Evolutionary conservation across 2,113 vertebrate genomes (phyloP).

Genomic region (Azemiops feae): DNA sequence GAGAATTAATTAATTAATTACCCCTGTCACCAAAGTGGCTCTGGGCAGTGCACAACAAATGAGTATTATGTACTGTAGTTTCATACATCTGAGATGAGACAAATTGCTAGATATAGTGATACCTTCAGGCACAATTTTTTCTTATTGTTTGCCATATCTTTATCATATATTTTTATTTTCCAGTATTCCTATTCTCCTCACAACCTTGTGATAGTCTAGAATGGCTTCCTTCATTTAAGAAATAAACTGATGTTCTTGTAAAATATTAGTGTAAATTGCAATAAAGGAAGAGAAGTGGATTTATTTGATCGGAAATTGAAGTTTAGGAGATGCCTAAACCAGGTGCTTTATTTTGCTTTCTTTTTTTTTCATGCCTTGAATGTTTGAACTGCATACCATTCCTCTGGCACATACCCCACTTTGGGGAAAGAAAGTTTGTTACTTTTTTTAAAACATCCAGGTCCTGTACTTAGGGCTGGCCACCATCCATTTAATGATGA

Average conservation of each 20-base stretch:
- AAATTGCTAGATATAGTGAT: not conserved
- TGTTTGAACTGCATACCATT: not conserved
- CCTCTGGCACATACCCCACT: not conserved
- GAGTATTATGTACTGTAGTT: not conserved
- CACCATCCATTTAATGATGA: not conserved
- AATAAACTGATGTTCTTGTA: not conserved
- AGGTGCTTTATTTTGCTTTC: not conserved
- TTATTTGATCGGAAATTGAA: not conserved
- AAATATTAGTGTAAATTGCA: not conserved
- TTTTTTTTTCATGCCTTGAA: not conserved
- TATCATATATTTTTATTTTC: not conserved
- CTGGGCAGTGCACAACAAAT: not conserved
- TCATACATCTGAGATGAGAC: not conserved
- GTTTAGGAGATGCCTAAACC: not conserved
- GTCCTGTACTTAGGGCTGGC: not conserved
- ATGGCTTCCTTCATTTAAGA: not conserved
- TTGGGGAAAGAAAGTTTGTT: not conserved
- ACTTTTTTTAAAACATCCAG: not conserved
- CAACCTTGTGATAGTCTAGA: not conserved
- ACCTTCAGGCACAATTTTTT: not conserved
- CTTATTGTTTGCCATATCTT: not conserved
- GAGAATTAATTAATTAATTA: not conserved
- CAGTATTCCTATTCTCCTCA: not conserved
- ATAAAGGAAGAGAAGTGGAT: not conserved
- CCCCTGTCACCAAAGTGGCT: too few relatives aligned